Conservation (phyloP, 1,140 invertebrate genomes). For the Neodiprion pinetum region DNA sequence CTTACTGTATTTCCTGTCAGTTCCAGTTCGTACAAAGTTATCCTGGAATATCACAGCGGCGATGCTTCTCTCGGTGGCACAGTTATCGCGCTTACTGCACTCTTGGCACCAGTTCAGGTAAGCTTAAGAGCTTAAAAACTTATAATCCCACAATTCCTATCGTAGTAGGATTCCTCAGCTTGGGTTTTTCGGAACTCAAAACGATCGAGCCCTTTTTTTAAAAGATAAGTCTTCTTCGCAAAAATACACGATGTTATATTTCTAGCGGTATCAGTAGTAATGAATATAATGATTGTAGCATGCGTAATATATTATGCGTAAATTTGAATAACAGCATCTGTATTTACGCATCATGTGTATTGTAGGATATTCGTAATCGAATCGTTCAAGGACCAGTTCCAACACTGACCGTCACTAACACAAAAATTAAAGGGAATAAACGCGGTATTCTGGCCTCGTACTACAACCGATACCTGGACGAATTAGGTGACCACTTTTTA, state of each 20-base stretch:
- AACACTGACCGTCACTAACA: slow-evolving; percentile 72
- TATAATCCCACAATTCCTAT: too few species aligned
- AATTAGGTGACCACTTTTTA: slow-evolving; percentile 83
- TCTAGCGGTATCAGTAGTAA: too few species aligned
- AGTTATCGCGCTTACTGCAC: slow-evolving; percentile 82
- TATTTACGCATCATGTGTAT: slow-evolving; percentile 14
- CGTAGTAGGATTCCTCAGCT: too few species aligned
- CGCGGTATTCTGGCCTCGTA: slow-evolving; percentile 84
- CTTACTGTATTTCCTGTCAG: slow-evolving; percentile 86
- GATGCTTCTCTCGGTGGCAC: slow-evolving; percentile 77
- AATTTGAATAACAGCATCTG: too few species aligned
- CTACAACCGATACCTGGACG: slow-evolving; percentile 88
- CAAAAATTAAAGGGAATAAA: slow-evolving; percentile 81
- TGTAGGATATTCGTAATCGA: slow-evolving; percentile 72
- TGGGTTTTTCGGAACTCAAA: too few species aligned
- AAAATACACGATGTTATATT: too few species aligned
- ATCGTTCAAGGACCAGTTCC: slow-evolving; percentile 80
- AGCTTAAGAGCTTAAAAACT: too few species aligned
- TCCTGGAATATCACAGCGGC: slow-evolving; percentile 85
- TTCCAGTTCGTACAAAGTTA: slow-evolving; percentile 82
- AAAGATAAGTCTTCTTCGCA: too few species aligned
- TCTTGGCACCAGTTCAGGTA: slow-evolving; percentile 67
- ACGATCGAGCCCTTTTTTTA: too few species aligned
- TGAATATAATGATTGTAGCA: too few species aligned
- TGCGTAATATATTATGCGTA: too few species aligned